Base-by-base conservation (phyloP, 2,797 vertebrate species). In the Knipowitschia caucasica region DNA sequence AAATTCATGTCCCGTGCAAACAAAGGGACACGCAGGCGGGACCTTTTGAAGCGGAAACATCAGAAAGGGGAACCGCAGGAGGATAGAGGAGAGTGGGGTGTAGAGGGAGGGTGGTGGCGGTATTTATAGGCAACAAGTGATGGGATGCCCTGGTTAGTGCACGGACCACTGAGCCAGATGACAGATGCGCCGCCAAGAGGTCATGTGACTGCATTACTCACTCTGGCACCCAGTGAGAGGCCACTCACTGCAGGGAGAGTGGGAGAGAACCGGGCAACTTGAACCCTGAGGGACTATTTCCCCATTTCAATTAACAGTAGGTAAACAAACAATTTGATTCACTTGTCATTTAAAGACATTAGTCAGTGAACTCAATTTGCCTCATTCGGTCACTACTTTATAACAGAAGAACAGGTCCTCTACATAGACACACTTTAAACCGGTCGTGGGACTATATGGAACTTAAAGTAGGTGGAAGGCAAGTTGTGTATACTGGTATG, bases 41-140 rank as follows among this genome's bases (percentile, higher is more conserved):
- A 59, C 60, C 69, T 77, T 82, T 77, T 79, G 75, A 85, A 81
- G 72, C 53, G 63, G 59, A 66, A 62, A 33, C 20, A 7, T 49
- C 56, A 54, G 40, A n/a, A 26, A 34, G 34, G 27, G 42, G 66
- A 67, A 62, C 54, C 66, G 53, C 39, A 52, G 60, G 53, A 62
- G 58, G 73, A 53, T 38, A 50, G 59, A 56, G 60, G 68, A 67
- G 61, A 55, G 39, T 57, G 43, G 64, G 46, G 46, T n/a, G n/a
- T n/a, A 59, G 58, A 60, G 58, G 71, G 47, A 67, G 77, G 75
- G 70, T 62, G 69, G 77, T 77, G 81, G 76, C 57, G 50, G 85
- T 89, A 89, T 89, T 89, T 89, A 89, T 86, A 90, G 85, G 87
- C 86, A 88, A 86, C 89, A 89, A 89, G 78, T 83, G 81, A 86